Conservation (phyloP, 2,888 invertebrate genomes). For the Periphyllus acericola region DNA sequence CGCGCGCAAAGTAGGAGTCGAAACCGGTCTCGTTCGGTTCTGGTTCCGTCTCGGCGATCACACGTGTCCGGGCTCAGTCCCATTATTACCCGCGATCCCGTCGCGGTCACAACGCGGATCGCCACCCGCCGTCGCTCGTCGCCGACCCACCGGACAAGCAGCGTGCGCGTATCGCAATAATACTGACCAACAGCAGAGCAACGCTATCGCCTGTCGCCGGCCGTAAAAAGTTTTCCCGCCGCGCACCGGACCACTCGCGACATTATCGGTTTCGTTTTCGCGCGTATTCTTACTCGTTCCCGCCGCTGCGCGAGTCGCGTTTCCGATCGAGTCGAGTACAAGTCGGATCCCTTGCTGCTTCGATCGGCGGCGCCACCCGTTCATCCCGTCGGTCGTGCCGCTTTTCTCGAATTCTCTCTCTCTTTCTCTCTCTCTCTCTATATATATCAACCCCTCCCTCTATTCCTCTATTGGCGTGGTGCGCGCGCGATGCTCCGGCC, state of each 20-base stretch:
- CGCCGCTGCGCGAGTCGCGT: no score
- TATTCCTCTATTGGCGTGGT: neutral
- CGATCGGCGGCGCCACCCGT: no score
- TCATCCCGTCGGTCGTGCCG: no score
- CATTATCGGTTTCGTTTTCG: no score
- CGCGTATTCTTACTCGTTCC: no score
- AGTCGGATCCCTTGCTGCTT: no score
- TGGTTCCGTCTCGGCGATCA: slow-evolving; percentile 46
- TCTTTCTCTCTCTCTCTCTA: no score
- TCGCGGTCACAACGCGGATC: slow-evolving; percentile 34
- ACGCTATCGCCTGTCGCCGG: neutral
- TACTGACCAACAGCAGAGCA: neutral
- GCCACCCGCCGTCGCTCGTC: neutral
- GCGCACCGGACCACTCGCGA: no score
- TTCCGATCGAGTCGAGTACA: no score
- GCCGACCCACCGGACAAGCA: neutral
- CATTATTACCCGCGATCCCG: slow-evolving; percentile 47
- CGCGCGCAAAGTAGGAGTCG: slow-evolving; percentile 45
- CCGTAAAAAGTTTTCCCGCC: neutral
- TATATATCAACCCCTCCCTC: no score
- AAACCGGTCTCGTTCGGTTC: slow-evolving; percentile 61
- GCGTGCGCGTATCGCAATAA: neutral
- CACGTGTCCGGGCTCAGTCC: slow-evolving; percentile 59
- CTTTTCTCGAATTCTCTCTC: no score
- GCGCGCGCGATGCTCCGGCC: slow-evolving; percentile 48